Base-by-base conservation (phyloP, 2,888 invertebrate genomes). In the Amiota mariae region DNA sequence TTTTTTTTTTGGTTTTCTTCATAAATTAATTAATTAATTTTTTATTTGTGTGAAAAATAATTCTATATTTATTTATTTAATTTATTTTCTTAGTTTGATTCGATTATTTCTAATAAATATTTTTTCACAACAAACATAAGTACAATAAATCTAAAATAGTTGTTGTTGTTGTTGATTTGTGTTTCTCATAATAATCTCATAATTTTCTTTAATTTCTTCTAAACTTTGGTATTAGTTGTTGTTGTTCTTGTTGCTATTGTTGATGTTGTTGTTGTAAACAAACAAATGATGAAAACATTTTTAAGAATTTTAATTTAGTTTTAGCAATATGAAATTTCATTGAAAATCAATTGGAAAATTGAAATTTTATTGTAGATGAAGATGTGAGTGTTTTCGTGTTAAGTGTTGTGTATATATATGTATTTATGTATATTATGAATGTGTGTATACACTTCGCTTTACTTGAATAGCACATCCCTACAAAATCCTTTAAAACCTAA, bases 401-500 rank as follows among this genome's bases (percentile, higher is more conserved):
- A 6, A 6, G 36, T 36, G 24, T 24, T 1, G 3, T 24, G 3
- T 24, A 24, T 24, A 24, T 24, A 36, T 36, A 36, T 36, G 8
- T 36, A 36, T 24, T 85, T 82, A 85, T 85, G 82, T 85, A 83
- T 84, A 85, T 1, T 85, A 84, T 82, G 85, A 85, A 82, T 85
- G 24, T 24, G 24, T 24, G 24, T 24, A 3, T 24, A 3, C n/a
- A n/a, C n/a, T n/a, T n/a, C n/a, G n/a, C n/a, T 24, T 24, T 24
- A 3, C 3, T 1, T 24, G 24, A 2, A 3, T 24, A 24, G 1
- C 3, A 24, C 2, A 24, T 1, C 24, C 24, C 24, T 24, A 3
- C 24, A 24, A 24, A 3, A 24, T 1, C n/a, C n/a, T n/a, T n/a
- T n/a, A n/a, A n/a, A n/a, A n/a, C n/a, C n/a, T n/a, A n/a, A n/a